Evolutionary conservation across 2,113 vertebrate species (phyloP).

Genomic region (Pollachius pollachius): DNA sequence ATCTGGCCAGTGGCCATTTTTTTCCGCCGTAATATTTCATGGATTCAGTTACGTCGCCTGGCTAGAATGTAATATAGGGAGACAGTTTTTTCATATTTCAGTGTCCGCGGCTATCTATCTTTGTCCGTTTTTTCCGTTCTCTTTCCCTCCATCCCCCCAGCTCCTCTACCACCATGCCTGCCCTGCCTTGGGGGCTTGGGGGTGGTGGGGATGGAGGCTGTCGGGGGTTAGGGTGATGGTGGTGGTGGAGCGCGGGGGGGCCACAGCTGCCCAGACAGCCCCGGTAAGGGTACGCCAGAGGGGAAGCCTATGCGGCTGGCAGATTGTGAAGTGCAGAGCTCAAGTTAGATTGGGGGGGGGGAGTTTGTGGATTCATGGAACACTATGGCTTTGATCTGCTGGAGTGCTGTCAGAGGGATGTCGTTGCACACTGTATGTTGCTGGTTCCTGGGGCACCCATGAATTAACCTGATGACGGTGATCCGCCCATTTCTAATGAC

Average conservation of each 20-base stretch:
- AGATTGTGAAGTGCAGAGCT: slow-evolving; percentile 36
- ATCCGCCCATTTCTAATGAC: too few species aligned
- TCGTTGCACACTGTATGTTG: background rate
- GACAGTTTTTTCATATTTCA: background rate
- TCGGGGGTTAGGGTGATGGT: too few species aligned
- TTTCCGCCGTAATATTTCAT: slow-evolving; percentile 14
- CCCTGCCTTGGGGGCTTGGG: slow-evolving; percentile 32
- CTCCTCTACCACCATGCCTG: slow-evolving; percentile 21
- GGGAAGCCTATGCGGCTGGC: slow-evolving; percentile 62
- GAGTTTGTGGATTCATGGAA: slow-evolving; percentile 4
- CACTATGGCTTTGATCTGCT: slow-evolving; percentile 8
- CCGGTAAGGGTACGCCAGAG: slow-evolving; percentile 52
- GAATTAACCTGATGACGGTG: too few species aligned
- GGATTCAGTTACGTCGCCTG: slow-evolving; percentile 26
- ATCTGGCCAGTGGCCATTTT: background rate
- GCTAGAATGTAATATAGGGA: slow-evolving; percentile 7
- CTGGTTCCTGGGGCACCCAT: too few species aligned
- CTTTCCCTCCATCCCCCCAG: slow-evolving; percentile 12
- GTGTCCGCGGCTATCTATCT: slow-evolving; percentile 26
- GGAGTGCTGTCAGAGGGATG: background rate
- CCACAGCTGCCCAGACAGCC: slow-evolving; percentile 67
- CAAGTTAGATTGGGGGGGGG: slow-evolving; percentile 12
- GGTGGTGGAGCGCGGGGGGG: background rate
- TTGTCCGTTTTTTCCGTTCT: slow-evolving; percentile 20
- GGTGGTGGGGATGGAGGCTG: slow-evolving; percentile 1